Evolutionary conservation across 2,113 vertebrate species (phyloP).

Genomic region (Ochotona princeps): DNA sequence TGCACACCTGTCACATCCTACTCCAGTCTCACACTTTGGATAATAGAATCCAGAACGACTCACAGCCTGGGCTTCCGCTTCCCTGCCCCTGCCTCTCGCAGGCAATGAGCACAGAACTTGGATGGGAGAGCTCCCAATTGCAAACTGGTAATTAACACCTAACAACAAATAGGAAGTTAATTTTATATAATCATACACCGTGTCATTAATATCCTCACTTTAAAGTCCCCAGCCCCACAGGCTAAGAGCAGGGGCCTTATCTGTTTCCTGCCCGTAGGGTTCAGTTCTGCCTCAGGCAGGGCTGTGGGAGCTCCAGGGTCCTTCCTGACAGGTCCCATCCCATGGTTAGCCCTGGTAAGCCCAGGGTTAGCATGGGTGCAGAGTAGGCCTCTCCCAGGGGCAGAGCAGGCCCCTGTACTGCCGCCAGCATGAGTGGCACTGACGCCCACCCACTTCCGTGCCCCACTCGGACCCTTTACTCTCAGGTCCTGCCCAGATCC

Average conservation of each 20-base stretch:
- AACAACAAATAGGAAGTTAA: background rate
- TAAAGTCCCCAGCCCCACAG: background rate
- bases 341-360: too few species aligned
- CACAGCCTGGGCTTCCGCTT: background rate
- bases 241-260: background rate
- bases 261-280: too few species aligned
- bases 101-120: background rate
- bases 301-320: background rate
- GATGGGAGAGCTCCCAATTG: background rate
- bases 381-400: background rate
- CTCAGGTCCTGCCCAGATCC: conserved; percentile 81
- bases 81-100: too few species aligned
- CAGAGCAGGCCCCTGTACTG: background rate
- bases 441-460: accelerated
- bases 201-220: conserved; percentile 27
- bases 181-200: background rate
- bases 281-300: background rate
- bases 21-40: background rate
- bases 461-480: background rate
- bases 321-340: background rate
- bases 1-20: background rate
- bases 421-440: background rate
- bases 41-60: background rate
- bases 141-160: conserved; percentile 32
- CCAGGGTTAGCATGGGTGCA: too few species aligned